Evolutionary conservation across 2,797 vertebrate genomes (phyloP).

Genomic region (Myiotriccus ornatus): DNA sequence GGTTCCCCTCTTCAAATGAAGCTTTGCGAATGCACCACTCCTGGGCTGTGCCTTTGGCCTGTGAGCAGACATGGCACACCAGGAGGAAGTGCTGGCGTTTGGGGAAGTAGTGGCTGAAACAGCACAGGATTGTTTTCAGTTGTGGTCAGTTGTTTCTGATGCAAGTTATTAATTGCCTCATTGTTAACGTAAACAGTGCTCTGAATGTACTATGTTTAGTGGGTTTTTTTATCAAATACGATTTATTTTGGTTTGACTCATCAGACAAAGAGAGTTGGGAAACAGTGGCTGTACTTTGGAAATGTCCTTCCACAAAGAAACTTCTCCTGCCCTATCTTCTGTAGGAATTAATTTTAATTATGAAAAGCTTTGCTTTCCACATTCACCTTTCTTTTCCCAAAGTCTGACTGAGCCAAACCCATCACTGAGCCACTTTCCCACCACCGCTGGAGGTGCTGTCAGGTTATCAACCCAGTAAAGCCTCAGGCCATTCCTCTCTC

Average conservation of each 20-base stretch:
- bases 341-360: not conserved
- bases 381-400: not conserved
- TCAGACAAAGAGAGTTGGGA: not conserved
- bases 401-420: not conserved
- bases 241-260: not conserved
- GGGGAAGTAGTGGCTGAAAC: conserved; percentile 4
- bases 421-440: not conserved
- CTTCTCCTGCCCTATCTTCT: not conserved
- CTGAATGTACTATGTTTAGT: not conserved
- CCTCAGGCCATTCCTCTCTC: not conserved
- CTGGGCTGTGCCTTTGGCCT: not conserved
- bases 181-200: not conserved
- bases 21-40: not conserved
- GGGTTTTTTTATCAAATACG: not conserved
- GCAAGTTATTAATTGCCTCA: conserved; percentile 31
- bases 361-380: not conserved
- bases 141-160: not conserved
- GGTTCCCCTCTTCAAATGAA: not conserved
- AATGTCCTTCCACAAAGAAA: not conserved
- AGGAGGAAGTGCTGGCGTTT: conserved; percentile 37
- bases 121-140: not conserved
- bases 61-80: not conserved
- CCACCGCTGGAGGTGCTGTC: not conserved
- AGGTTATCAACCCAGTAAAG: not conserved
- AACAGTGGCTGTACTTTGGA: not conserved